Evolutionary conservation across 2,113 vertebrate species (phyloP).

Genomic region (Trematocara nigrifrons): DNA sequence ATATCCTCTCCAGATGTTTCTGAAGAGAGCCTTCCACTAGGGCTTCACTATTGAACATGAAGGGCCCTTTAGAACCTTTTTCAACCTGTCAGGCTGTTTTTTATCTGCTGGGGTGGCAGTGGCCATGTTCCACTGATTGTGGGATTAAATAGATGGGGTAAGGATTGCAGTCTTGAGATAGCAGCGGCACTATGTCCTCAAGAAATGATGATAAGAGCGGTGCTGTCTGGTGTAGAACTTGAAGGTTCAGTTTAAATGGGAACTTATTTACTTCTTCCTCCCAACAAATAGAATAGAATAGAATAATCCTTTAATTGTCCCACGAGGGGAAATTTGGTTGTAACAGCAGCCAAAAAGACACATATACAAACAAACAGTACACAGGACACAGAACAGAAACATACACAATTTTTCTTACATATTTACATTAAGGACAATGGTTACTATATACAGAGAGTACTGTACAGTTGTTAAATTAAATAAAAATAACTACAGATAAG

Average conservation of each 20-base stretch:
- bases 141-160: slow-evolving; percentile 23
- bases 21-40: background rate
- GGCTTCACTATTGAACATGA: background rate
- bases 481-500: too few species aligned
- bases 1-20: background rate
- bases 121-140: slow-evolving; percentile 46
- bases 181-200: background rate
- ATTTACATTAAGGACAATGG: too few species aligned
- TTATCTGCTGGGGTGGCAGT: background rate
- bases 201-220: background rate
- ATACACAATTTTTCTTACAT: too few species aligned
- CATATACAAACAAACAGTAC: too few species aligned
- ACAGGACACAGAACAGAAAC: too few species aligned
- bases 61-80: slow-evolving; percentile 28
- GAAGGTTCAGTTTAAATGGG: background rate
- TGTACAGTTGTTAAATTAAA: too few species aligned
- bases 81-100: slow-evolving; percentile 31
- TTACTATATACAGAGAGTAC: too few species aligned
- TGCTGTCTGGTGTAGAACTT: background rate
- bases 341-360: too few species aligned
- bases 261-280: background rate
- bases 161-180: slow-evolving; percentile 2
- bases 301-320: too few species aligned
- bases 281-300: background rate
- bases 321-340: too few species aligned